Base-by-base conservation (phyloP, 2,888 invertebrate genomes). In the Lasioglossum pauxillum region DNA sequence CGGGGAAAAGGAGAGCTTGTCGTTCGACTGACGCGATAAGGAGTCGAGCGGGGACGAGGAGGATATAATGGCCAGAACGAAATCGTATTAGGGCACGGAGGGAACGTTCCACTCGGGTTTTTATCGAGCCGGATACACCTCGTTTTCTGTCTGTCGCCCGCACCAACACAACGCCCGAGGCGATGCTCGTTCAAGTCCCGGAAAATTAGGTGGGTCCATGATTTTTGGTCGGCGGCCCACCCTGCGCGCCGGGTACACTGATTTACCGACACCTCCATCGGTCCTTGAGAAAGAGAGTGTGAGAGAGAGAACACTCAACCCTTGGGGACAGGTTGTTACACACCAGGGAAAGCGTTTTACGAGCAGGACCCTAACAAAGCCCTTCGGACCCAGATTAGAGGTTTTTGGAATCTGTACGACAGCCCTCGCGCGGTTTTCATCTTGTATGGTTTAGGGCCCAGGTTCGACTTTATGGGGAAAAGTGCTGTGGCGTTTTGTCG, bases 41-140 rank as follows among this genome's bases (percentile, higher is more conserved):
- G 87, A 84, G 71, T 74, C 60, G 38, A 67, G 76, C 82, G 83
- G 82, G 19, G 41, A 73, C 74, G 31, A 49, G 82, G 88, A 89
- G 90, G 92, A 90, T 89, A 92, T 93, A 93, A 93, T 92, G 92
- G 91, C 89, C 92, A 91, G 92, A 93, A 93, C 91, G 92, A 92
- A 93, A 93, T 93, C 92, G 93, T 92, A 93, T 93, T 93, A 93
- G 91, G 90, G 89, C 91, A 91, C 89, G 90, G 90, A 89, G 89
- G 88, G 91, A 92, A 89, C 91, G 91, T 90, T 88, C 90, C 73
- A 88, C 90, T 90, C 87, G 89, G 90, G 57, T 89, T 89, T 93
- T 93, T 93, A 92, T 93, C 91, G 89, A 90, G 90, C 90, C 92
- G 91, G 91, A 91, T 92, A 91, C 90, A 90, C 90, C 90, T 90